phyloP scores from a whole-genome alignment of 2,113 vertebrate genomes.

The Ochotona princeps region DNA sequence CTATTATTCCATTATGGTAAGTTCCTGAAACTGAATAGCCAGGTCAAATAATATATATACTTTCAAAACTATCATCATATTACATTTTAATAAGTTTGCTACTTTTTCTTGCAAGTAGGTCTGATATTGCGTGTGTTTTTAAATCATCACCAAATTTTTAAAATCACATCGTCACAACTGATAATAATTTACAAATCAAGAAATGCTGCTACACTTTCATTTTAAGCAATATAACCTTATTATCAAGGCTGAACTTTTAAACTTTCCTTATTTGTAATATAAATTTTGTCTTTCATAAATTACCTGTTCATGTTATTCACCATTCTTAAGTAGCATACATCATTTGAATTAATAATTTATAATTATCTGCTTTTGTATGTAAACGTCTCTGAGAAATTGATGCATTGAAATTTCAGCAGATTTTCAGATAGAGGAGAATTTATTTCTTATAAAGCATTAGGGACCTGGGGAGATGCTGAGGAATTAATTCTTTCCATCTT shows the following conservation, averaged over 20 bases:
- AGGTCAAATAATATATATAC: background rate
- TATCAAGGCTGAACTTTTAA: background rate
- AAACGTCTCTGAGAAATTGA: background rate
- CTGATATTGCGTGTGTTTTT: background rate
- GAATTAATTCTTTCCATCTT: background rate
- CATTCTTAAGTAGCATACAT: background rate
- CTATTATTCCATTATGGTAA: background rate
- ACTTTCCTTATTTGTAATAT: background rate
- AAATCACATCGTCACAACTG: conserved; percentile 21
- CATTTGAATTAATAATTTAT: conserved; percentile 41
- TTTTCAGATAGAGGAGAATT: background rate
- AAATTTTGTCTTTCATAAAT: conserved; percentile 42
- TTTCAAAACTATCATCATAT: background rate
- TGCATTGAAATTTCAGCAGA: background rate
- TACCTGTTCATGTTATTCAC: background rate
- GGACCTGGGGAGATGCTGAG: background rate
- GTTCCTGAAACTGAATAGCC: background rate
- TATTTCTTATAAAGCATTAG: background rate
- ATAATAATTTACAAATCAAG: conserved; percentile 31
- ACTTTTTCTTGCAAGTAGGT: background rate
- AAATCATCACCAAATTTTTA: background rate
- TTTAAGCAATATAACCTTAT: conserved; percentile 1
- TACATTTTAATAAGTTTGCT: conserved; percentile 36
- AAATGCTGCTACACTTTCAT: conserved; percentile 1
- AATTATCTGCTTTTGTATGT: background rate